Base-by-base conservation (phyloP, 2,888 invertebrate genomes). In the Drosophila koepferae region DNA sequence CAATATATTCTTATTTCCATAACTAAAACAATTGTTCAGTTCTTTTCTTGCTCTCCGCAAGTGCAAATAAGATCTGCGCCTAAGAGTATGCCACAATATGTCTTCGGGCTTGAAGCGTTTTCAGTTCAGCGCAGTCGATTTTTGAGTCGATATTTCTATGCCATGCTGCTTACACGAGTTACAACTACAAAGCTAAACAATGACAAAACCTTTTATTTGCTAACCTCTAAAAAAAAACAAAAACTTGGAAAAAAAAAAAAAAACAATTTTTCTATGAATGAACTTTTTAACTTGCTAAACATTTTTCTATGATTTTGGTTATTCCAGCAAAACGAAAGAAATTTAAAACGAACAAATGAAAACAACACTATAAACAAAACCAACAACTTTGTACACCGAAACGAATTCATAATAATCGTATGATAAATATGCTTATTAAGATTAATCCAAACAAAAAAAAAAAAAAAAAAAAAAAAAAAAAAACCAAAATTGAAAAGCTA, bases 331-430 rank as follows among this genome's bases (percentile, higher is more conserved):
- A 72, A 56, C 38, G 67, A 49, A 46, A 54, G 31, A 46, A 34
- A 18, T 16, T 63, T 28, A 64, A 31, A 64, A 64, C 40, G 18
- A 64, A 54, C 44, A 72, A 79, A 84, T 81, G 75, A 83, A 83
- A 79, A 79, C 74, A 59, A 72, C 66, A 79, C 69, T 74, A 63
- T 70, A 75, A 75, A 75, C 83, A 89, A 87, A 83, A 86, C 78
- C 81, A 90, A 91, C 90, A 92, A 91, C 91, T 92, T 89, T 91
- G 91, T 91, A 91, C 91, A 91, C 91, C 92, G 92, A 91, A 87
- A 86, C 77, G 82, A 86, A 90, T 90, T 86, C 86, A 81, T 90
- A 88, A 89, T 81, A 77, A 75, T 85, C 72, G 49, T 78, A 74
- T 76, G 77, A 80, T 80, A 74, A 81, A 78, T 81, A 87, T 77